These are phyloP conservation scores for Diaperis boleti DNA, from an alignment of 2,888 invertebrate genomes.

Conservation along the genomic window DNA sequence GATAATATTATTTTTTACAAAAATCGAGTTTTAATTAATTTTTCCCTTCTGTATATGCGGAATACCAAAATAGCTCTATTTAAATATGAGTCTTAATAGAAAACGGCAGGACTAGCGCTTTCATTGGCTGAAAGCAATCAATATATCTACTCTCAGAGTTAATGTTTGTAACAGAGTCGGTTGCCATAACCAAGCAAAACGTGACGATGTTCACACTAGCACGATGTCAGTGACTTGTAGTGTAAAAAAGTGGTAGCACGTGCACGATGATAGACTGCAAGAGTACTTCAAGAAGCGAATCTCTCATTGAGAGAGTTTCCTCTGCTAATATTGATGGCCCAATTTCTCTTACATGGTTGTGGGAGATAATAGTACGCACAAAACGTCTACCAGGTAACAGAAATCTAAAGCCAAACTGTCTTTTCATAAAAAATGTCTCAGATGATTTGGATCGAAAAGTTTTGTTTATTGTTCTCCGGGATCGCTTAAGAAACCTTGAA, in stretches of 20 bases:
- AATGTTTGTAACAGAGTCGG: constrained; percentile 38
- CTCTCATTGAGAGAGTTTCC: constrained; percentile 27
- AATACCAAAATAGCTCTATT: background rate
- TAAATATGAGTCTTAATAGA: background rate
- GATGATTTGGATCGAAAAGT: constrained; percentile 73
- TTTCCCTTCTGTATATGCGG: background rate
- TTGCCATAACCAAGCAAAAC: constrained; percentile 33
- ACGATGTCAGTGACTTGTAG: constrained; percentile 32
- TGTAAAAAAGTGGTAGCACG: background rate
- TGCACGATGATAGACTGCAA: constrained; percentile 40
- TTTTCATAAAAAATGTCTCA: constrained; percentile 7
- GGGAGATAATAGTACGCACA: constrained; percentile 84
- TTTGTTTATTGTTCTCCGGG: constrained; percentile 79
- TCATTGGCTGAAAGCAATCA: constrained; percentile 25
- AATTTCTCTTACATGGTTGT: constrained; percentile 78
- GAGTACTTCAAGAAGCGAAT: constrained; percentile 30
- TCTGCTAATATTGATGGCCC: constrained; percentile 46
- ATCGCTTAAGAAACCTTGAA: constrained; percentile 82
- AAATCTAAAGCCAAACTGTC: background rate
- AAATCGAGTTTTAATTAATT: background rate
- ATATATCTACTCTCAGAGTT: constrained; percentile 19
- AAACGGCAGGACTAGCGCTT: constrained; percentile 2
- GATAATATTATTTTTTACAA: background rate
- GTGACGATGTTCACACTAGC: constrained; percentile 29
- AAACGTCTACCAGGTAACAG: constrained; percentile 74